phyloP scores from a whole-genome alignment of 2,797 vertebrate species.

The Novumbra hubbsi region DNA sequence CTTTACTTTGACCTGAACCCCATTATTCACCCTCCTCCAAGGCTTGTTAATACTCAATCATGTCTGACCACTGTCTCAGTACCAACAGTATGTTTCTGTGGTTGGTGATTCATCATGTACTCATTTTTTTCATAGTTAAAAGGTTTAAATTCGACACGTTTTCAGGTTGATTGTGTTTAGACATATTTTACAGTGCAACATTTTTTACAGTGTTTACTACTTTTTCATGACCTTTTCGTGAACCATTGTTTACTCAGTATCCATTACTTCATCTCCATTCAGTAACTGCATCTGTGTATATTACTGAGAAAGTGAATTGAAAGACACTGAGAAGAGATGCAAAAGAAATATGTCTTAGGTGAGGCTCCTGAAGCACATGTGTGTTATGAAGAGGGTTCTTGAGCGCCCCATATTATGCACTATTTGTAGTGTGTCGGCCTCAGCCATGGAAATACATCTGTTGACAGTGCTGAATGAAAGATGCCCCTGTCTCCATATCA shows the following conservation, averaged over 20 bases:
- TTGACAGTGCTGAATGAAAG: not conserved
- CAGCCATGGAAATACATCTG: not conserved
- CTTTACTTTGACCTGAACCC: slow-evolving; percentile 10
- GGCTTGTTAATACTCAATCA: not conserved
- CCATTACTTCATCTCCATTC: too few relatives aligned
- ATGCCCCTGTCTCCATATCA: not conserved
- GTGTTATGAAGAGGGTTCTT: slow-evolving; percentile 8
- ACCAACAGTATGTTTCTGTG: not conserved
- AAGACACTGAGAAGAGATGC: not conserved
- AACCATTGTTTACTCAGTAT: not conserved
- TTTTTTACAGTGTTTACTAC: not conserved
- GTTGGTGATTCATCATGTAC: not conserved
- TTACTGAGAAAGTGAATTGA: not conserved
- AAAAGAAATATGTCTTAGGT: not conserved
- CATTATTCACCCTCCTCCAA: not conserved
- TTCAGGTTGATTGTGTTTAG: not conserved
- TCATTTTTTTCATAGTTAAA: not conserved
- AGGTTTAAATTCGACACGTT: not conserved
- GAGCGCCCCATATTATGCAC: slow-evolving; percentile 9
- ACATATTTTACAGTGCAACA: not conserved
- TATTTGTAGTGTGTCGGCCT: not conserved
- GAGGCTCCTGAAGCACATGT: not conserved
- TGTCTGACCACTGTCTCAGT: not conserved
- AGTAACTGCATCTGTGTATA: not conserved
- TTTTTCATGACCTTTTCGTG: not conserved